A percentile compares a stretch with the other conserved stretches of the same genome.
Conservation (phyloP, 1,140 invertebrate genomes). For the Saccostrea glomerata region DNA sequence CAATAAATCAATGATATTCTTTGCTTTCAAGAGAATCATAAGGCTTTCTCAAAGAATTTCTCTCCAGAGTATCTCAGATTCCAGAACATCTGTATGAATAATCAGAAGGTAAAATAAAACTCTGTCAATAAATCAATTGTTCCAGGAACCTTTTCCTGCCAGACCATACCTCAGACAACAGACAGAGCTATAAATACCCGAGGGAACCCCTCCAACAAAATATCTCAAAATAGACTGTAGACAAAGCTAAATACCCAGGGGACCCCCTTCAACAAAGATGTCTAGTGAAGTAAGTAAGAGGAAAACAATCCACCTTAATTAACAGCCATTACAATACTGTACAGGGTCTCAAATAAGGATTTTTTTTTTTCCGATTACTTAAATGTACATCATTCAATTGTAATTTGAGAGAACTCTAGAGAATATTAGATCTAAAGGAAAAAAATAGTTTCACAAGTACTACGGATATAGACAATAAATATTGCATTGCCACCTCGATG, state of each 20-base stretch:
- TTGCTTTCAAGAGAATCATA: too few species aligned
- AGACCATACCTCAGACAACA: not conserved
- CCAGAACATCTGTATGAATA: not conserved
- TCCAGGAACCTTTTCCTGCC: not conserved
- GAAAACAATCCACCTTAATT: not conserved
- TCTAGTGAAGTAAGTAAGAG: not conserved
- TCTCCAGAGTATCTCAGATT: not conserved
- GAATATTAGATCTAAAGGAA: too few species aligned
- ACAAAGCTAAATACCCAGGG: not conserved
- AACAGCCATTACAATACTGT: not conserved
- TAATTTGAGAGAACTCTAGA: too few species aligned
- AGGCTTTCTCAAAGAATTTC: not conserved
- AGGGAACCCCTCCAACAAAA: not conserved
- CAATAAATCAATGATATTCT: too few species aligned
- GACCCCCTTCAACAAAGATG: not conserved
- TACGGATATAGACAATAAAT: too few species aligned
- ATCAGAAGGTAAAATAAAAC: not conserved
- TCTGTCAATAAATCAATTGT: slow-evolving; percentile 24
- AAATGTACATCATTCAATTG: too few species aligned
- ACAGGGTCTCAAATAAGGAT: not conserved
- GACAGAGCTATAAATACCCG: not conserved
- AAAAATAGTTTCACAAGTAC: too few species aligned
- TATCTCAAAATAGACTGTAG: not conserved
- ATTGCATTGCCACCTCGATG: too few species aligned
- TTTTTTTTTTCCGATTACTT: not conserved